Evolutionary conservation across 2,888 invertebrate genomes (phyloP).

Genomic region (Mesochorus sp.): DNA sequence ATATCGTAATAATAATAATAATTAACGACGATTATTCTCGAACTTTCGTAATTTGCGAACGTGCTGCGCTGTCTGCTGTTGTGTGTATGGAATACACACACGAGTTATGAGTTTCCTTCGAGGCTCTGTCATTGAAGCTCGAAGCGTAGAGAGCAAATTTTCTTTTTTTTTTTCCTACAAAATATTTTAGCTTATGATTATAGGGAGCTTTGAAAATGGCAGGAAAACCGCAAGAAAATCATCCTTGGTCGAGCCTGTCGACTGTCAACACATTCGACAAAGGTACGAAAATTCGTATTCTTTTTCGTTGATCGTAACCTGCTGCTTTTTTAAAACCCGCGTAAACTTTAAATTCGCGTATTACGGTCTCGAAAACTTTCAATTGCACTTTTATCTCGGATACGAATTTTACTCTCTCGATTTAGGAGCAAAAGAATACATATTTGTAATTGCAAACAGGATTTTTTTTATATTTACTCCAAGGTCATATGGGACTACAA

Average conservation of each 20-base stretch:
- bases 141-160: too few species aligned
- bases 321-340: slow-evolving; percentile 2
- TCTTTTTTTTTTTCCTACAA: too few species aligned
- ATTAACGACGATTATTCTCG: slow-evolving; percentile 13
- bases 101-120: too few species aligned
- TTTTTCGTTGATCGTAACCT: too few species aligned
- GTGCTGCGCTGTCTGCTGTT: too few species aligned
- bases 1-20: background rate
- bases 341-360: slow-evolving; percentile 40
- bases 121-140: too few species aligned
- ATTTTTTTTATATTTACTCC: too few species aligned
- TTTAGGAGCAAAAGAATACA: background rate
- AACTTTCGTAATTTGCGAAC: slow-evolving; percentile 26
- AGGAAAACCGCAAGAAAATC: slow-evolving; percentile 49
- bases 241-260: slow-evolving; percentile 73
- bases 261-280: slow-evolving; percentile 79
- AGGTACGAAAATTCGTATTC: slow-evolving; percentile 70
- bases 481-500: too few species aligned
- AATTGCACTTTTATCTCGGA: too few species aligned
- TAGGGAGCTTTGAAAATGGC: slow-evolving; percentile 55
- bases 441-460: too few species aligned
- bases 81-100: background rate
- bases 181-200: too few species aligned
- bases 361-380: background rate
- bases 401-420: background rate